These are phyloP conservation scores for Limnothrissa miodon DNA, from an alignment of 2,113 vertebrate genomes.

Conservation along the genomic window DNA sequence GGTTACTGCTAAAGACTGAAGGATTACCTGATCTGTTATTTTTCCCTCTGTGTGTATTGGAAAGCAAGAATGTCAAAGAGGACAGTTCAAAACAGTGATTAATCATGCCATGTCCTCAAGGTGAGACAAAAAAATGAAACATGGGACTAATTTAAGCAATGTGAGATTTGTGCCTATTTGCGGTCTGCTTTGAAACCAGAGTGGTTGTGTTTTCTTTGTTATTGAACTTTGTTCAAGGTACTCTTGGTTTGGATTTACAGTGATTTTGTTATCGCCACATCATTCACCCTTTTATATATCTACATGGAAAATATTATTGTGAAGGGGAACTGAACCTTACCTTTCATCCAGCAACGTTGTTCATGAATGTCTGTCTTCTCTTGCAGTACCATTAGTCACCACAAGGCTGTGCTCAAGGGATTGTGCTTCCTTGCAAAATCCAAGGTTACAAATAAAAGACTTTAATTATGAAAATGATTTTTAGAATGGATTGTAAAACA, in stretches of 20 bases:
- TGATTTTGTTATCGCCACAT: background rate
- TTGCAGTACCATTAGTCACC: conserved; percentile 45
- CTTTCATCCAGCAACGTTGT: background rate
- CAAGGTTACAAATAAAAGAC: conserved; percentile 19
- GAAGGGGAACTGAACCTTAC: background rate
- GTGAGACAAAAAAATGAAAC: conserved; percentile 27
- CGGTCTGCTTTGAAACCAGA: conserved; percentile 45
- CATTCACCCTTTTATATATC: background rate
- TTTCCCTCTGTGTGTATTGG: conserved; percentile 20
- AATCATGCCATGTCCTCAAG: conserved; percentile 34
- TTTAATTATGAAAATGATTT: conserved; percentile 3
- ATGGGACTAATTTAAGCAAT: conserved; percentile 35
- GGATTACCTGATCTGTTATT: conserved; percentile 36
- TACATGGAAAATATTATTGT: background rate
- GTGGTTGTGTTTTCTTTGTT: conserved; percentile 23
- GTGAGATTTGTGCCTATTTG: conserved; percentile 52
- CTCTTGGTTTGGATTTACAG: conserved; percentile 34
- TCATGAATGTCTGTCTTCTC: background rate
- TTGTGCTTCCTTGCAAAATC: conserved; percentile 20
- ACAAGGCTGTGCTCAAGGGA: conserved; percentile 50
- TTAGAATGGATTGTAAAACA: conserved; percentile 20
- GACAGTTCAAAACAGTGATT: conserved; percentile 17
- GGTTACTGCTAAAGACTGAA: conserved; percentile 42
- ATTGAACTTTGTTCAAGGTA: conserved; percentile 40
- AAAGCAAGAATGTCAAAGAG: conserved; percentile 20